These are phyloP conservation scores for Leucophenga montana DNA, from an alignment of 2,888 invertebrate genomes.

Conservation along the genomic window DNA sequence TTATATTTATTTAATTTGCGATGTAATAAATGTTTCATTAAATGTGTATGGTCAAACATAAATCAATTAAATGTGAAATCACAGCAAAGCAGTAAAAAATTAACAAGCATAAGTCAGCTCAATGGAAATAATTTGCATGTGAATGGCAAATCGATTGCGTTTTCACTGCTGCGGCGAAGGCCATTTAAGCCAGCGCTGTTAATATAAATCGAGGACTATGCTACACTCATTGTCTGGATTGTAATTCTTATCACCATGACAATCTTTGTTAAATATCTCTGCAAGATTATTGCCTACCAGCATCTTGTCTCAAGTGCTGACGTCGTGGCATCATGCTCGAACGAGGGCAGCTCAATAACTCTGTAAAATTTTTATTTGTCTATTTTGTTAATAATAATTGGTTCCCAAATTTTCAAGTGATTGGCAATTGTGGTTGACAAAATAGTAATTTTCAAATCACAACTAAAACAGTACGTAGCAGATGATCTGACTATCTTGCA, in stretches of 20 bases:
- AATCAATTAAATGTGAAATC: background rate
- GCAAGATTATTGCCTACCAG: background rate
- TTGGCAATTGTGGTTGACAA: no score
- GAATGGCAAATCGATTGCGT: background rate
- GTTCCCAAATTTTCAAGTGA: no score
- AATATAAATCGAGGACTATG: no score
- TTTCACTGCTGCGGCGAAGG: background rate
- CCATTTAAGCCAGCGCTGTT: background rate
- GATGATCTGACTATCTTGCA: no score
- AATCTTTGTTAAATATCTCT: conserved; percentile 15
- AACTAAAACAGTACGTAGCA: no score
- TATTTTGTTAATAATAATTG: no score
- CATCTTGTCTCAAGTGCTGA: background rate
- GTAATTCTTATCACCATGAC: conserved; percentile 8
- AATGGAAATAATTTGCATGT: background rate
- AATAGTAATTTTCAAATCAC: no score
- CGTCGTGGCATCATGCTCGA: background rate
- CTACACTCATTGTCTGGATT: no score
- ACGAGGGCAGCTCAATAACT: no score
- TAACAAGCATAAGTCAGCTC: conserved; percentile 9
- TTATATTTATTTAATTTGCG: background rate
- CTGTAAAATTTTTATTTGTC: no score
- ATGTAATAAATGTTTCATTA: background rate
- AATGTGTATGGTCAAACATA: background rate
- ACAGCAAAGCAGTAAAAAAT: background rate